Evolutionary conservation across 2,888 invertebrate genomes (phyloP).

Genomic region (Trissolcus japonicus): DNA sequence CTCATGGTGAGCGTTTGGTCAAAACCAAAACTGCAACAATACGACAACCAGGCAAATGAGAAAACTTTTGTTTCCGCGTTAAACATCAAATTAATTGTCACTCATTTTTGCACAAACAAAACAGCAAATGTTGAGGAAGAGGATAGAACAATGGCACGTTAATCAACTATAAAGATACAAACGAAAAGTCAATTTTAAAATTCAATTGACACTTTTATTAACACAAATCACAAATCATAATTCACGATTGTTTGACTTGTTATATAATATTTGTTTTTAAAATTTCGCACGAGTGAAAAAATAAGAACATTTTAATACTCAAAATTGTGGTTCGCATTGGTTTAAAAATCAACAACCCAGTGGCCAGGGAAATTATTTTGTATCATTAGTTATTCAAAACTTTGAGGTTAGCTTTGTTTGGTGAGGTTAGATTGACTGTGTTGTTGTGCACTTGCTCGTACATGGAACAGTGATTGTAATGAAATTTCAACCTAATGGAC

Average conservation of each 20-base stretch:
- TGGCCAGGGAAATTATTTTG: conserved; percentile 17
- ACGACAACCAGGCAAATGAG: too few relatives aligned
- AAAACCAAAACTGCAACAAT: too few relatives aligned
- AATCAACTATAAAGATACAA: neutral
- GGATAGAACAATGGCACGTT: neutral
- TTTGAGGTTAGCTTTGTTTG: conserved; percentile 73
- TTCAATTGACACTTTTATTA: conserved; percentile 36
- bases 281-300: neutral
- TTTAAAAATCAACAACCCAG: neutral
- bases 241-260: conserved; percentile 17
- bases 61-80: neutral
- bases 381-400: conserved; percentile 47
- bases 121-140: neutral
- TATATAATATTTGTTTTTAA: conserved; percentile 30
- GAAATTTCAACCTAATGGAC: neutral
- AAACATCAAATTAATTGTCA: neutral
- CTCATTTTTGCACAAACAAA: neutral
- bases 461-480: neutral
- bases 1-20: too few relatives aligned
- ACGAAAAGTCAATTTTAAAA: neutral
- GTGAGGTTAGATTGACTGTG: conserved; percentile 65
- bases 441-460: neutral
- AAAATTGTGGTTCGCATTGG: neutral
- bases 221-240: conserved; percentile 25
- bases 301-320: neutral